Percentiles rank a stretch among this genome's conserved stretches.
phyloP scores from a whole-genome alignment of 2,797 vertebrate species.

The Lepilemur ruficaudatus region DNA sequence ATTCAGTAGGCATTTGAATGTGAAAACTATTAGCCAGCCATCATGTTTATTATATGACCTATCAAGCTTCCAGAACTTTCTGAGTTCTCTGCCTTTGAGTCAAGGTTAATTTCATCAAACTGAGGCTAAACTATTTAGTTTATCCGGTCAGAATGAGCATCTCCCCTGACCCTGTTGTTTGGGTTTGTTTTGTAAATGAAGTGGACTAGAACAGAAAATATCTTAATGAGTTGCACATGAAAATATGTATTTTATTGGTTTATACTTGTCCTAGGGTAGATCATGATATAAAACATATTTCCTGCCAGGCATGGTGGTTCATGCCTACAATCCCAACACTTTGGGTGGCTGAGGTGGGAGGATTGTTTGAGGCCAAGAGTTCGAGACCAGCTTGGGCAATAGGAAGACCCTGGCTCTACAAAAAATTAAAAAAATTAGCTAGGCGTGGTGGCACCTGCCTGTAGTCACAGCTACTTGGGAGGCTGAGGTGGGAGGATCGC shows the following conservation, averaged over 20 bases:
- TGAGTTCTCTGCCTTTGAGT: not conserved
- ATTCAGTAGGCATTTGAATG: not conserved
- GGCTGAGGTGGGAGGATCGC: too few relatives aligned
- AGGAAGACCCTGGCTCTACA: too few relatives aligned
- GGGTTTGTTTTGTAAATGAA: slow-evolving; percentile 29
- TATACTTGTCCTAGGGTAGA: not conserved
- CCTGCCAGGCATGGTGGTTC: too few relatives aligned
- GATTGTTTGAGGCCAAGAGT: too few relatives aligned
- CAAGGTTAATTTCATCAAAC: not conserved
- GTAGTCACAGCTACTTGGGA: too few relatives aligned
- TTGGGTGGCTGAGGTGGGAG: too few relatives aligned
- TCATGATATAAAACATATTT: not conserved
- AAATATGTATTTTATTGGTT: not conserved
- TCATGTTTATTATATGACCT: not conserved
- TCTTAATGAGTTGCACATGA: not conserved
- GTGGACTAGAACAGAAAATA: not conserved
- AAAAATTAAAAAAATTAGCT: too few relatives aligned
- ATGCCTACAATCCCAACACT: too few relatives aligned
- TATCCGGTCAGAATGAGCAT: not conserved
- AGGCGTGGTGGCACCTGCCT: too few relatives aligned
- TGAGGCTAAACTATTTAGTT: not conserved
- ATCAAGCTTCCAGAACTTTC: not conserved
- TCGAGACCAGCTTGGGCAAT: too few relatives aligned
- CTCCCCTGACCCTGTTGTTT: not conserved
- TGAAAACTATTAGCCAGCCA: not conserved